A percentile compares a stretch with the other conserved stretches of the same genome.
Evolutionary conservation across 2,113 vertebrate species (phyloP).

Genomic region (Otis tarda): DNA sequence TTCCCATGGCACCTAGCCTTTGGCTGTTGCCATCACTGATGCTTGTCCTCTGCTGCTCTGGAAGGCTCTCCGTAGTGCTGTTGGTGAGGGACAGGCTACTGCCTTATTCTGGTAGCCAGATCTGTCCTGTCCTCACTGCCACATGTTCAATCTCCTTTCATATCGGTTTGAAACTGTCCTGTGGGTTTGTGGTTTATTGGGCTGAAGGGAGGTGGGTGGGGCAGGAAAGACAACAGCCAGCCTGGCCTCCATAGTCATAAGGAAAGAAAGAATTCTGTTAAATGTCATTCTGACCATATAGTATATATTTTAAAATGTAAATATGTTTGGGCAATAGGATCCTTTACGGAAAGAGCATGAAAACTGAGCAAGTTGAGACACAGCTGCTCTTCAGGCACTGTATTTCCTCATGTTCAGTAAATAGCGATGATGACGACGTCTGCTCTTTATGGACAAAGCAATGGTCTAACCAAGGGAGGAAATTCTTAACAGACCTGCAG

Average conservation of each 20-base stretch:
- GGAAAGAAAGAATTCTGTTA: not conserved
- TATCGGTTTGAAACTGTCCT: not conserved
- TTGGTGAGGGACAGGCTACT: too few species aligned
- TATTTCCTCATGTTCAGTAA: not conserved
- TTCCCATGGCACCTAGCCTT: not conserved
- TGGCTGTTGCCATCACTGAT: not conserved
- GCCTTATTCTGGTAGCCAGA: not conserved
- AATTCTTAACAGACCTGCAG: not conserved
- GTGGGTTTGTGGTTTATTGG: not conserved
- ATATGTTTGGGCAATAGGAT: not conserved
- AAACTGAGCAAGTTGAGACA: not conserved
- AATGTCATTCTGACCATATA: not conserved
- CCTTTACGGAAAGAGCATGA: not conserved
- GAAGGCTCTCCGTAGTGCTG: fast-evolving
- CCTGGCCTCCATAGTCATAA: not conserved
- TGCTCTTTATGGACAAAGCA: not conserved
- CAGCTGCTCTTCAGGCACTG: not conserved
- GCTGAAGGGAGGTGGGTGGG: not conserved
- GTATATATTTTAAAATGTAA: not conserved
- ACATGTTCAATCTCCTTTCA: not conserved
- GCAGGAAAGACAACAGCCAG: not conserved
- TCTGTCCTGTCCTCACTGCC: not conserved
- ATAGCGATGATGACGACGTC: not conserved
- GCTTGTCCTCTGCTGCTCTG: not conserved
- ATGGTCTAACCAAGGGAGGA: not conserved